phyloP scores from a whole-genome alignment of 2,797 vertebrate species.

The Streptopelia turtur region DNA sequence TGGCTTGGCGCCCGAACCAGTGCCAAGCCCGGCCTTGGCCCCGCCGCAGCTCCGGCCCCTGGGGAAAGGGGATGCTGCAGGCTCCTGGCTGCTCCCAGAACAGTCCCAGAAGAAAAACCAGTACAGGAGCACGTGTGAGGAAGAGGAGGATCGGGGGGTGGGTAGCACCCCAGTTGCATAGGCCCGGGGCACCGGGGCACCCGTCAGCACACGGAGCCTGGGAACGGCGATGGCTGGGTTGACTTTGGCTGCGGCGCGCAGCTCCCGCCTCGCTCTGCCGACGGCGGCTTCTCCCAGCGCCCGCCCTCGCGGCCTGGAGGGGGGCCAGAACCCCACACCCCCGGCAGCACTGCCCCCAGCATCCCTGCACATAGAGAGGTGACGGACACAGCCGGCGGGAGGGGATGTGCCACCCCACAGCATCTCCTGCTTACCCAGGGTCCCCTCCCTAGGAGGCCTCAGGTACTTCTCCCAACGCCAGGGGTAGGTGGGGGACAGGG shows the following conservation, averaged over 20 bases:
- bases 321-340: neutral
- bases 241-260: neutral
- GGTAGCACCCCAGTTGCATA: neutral
- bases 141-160: neutral
- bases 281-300: neutral
- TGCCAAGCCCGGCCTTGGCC: neutral
- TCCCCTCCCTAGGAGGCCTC: fast-evolving
- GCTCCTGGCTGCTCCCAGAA: neutral
- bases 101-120: neutral
- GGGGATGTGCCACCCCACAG: neutral
- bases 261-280: neutral
- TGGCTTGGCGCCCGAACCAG: neutral
- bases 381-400: fast-evolving
- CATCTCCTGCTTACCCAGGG: fast-evolving
- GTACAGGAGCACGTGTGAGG: neutral
- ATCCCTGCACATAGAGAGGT: fast-evolving
- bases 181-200: neutral
- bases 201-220: neutral
- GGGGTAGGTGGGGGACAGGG: neutral
- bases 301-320: neutral
- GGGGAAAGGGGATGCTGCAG: neutral
- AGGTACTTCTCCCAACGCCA: fast-evolving
- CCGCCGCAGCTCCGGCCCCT: fast-evolving
- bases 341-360: fast-evolving
- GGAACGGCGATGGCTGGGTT: neutral